Base-by-base conservation (phyloP, 2,888 invertebrate genomes). In the Metellina segmentata region DNA sequence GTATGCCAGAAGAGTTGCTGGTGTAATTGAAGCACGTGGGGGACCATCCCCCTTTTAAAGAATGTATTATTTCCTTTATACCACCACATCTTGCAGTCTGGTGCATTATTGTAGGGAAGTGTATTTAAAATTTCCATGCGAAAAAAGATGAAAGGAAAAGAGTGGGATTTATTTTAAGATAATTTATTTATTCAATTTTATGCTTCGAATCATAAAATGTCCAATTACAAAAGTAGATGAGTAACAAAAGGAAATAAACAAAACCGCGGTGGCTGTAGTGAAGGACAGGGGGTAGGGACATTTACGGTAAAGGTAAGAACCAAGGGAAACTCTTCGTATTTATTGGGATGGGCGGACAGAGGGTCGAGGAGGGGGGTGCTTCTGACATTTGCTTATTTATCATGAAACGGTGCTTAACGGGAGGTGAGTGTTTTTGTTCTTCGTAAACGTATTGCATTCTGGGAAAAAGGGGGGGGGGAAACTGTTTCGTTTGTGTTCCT, bases 361-460 rank as follows among this genome's bases (percentile, higher is more conserved):
- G 13, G 34, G 70, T 69, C 19, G 53, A 8, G 81, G 61, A 9
- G 75, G 70, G 77, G 79, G 53, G 53, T 81, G 81, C 74, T 48
- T 11, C 61, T 90, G 89, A 90, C 89, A 90, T 90, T 90, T 90
- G 89, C 89, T 90, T 90, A 90, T 90, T 90, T 90, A 90, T 90
- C 89, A 79, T 90, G 81, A 75, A 81, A 81, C 81, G 88, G 88
- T 90, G 78, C 71, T 85, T 81, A 90, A 85, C 89, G 79, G 89
- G 19, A 83, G 72, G 89, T 69, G 82, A 34, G n/a, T 85, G 77
- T 72, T 90, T 79, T 83, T 90, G 83, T 90, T 79, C 89, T 79
- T 34, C 79, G 78, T 49, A 78, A 85, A 69, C 78, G 72, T 34
- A 79, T 52, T 85, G 85, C 77, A 81, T 90, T 90, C 89, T 83